Percentiles rank a stretch among this genome's conserved stretches.
Conservation (phyloP, 2,888 invertebrate genomes). For the Temnothorax rugatulus region DNA sequence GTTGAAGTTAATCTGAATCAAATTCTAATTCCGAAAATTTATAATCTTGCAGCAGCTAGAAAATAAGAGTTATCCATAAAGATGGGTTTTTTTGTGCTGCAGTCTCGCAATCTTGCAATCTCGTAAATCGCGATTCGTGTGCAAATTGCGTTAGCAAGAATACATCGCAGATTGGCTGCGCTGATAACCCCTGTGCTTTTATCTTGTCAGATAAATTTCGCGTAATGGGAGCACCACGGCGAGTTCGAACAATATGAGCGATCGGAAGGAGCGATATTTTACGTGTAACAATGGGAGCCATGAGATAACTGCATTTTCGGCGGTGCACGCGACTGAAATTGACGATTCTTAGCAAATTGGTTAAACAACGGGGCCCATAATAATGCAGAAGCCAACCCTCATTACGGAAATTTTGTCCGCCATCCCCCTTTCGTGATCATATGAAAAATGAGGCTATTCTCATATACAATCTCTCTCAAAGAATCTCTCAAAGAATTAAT, state of each 20-base stretch:
- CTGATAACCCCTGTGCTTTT: constrained; percentile 1
- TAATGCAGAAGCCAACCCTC: neutral
- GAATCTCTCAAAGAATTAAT: neutral
- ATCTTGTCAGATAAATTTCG: constrained; percentile 40
- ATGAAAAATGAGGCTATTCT: neutral
- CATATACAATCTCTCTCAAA: neutral
- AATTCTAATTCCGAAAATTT: constrained; percentile 1
- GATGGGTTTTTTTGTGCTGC: neutral
- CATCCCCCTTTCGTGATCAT: neutral
- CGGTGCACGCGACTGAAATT: neutral
- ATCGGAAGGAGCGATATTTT: constrained; percentile 32
- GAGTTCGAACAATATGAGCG: constrained; percentile 27
- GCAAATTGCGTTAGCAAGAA: constrained; percentile 26
- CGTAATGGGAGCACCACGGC: neutral
- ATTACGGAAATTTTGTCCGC: neutral
- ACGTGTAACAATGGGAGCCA: neutral
- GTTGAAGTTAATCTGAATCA: neutral
- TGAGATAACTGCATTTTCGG: constrained; percentile 13
- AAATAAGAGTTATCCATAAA: neutral
- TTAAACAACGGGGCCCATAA: neutral
- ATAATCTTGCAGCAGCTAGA: neutral
- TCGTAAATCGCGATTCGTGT: neutral
- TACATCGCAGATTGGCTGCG: constrained; percentile 5
- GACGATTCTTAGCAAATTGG: constrained; percentile 9
- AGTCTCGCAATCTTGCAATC: neutral